These are phyloP conservation scores for Syrphus vitripennis DNA, from an alignment of 2,888 invertebrate genomes.

Conservation along the genomic window DNA sequence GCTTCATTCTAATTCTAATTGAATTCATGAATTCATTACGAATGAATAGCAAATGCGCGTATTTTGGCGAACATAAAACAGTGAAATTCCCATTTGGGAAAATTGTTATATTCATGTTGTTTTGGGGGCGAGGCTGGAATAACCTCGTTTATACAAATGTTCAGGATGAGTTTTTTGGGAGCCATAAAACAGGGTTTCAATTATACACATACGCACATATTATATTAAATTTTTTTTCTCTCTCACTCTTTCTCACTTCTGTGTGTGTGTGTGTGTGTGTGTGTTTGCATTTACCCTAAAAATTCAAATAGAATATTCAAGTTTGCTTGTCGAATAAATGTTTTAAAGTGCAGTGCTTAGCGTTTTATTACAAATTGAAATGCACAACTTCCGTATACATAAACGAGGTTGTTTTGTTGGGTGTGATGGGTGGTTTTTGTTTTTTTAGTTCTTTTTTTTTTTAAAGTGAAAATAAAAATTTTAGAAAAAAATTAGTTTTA, in stretches of 20 bases:
- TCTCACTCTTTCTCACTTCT: no score
- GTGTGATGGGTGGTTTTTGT: background rate
- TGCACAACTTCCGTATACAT: background rate
- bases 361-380: conserved; percentile 47
- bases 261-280: no score
- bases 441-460: background rate
- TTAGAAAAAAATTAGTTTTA: background rate
- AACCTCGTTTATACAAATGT: conserved; percentile 17
- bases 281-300: background rate
- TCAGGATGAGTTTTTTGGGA: conserved; percentile 18
- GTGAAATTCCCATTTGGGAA: conserved; percentile 41
- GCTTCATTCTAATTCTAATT: conserved; percentile 65
- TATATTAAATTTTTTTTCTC: background rate
- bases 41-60: conserved; percentile 47
- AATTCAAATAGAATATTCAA: conserved; percentile 65
- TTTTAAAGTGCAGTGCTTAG: conserved; percentile 60
- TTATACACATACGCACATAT: conserved; percentile 26
- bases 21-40: conserved; percentile 68
- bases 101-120: conserved; percentile 46
- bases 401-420: background rate
- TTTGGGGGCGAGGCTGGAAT: background rate
- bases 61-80: conserved; percentile 47
- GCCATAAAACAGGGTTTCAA: conserved; percentile 57
- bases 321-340: conserved; percentile 57
- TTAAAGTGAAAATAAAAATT: background rate